Percentiles rank a stretch among this genome's conserved stretches.
Evolutionary conservation across 2,797 vertebrate species (phyloP).

Genomic region (Crocodylus rhombifer): DNA sequence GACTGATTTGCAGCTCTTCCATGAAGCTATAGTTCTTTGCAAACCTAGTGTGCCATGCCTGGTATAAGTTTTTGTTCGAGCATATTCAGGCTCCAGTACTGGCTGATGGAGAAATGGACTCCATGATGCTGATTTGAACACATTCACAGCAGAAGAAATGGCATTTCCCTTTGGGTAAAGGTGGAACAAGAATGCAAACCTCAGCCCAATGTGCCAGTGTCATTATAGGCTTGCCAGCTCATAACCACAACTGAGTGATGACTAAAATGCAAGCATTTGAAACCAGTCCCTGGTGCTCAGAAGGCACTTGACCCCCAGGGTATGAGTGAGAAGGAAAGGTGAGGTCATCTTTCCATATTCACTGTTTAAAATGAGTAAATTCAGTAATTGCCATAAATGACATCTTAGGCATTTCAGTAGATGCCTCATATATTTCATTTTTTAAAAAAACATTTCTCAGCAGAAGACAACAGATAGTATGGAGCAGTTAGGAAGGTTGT

Average conservation of each 20-base stretch:
- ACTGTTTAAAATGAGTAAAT: slow-evolving; percentile 85
- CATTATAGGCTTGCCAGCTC: slow-evolving; percentile 99
- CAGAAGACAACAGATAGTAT: slow-evolving; percentile 84
- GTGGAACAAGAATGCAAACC: slow-evolving; percentile 97
- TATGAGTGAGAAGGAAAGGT: slow-evolving; percentile 88
- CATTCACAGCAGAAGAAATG: slow-evolving; percentile 99
- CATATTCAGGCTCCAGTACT: slow-evolving; percentile 89
- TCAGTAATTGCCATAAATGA: slow-evolving; percentile 89
- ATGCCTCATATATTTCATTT: slow-evolving; percentile 86
- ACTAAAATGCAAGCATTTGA: slow-evolving; percentile 86
- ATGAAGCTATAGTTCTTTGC: too few species aligned
- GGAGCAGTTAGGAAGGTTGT: slow-evolving; percentile 86
- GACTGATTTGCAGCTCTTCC: too few species aligned
- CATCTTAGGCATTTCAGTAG: slow-evolving; percentile 83
- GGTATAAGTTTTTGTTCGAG: slow-evolving; percentile 98
- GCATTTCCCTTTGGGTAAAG: slow-evolving; percentile 97
- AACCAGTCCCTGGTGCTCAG: slow-evolving; percentile 90
- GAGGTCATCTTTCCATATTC: slow-evolving; percentile 89
- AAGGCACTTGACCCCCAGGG: slow-evolving; percentile 94
- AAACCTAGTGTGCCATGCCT: slow-evolving; percentile 89
- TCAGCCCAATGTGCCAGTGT: slow-evolving; percentile 98
- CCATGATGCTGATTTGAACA: slow-evolving; percentile 99
- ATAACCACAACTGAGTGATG: slow-evolving; percentile 99
- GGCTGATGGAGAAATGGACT: slow-evolving; percentile 97
- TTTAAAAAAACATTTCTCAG: slow-evolving; percentile 80